These are phyloP conservation scores for Falco naumanni DNA, from an alignment of 2,797 vertebrate species.

Conservation along the genomic window DNA sequence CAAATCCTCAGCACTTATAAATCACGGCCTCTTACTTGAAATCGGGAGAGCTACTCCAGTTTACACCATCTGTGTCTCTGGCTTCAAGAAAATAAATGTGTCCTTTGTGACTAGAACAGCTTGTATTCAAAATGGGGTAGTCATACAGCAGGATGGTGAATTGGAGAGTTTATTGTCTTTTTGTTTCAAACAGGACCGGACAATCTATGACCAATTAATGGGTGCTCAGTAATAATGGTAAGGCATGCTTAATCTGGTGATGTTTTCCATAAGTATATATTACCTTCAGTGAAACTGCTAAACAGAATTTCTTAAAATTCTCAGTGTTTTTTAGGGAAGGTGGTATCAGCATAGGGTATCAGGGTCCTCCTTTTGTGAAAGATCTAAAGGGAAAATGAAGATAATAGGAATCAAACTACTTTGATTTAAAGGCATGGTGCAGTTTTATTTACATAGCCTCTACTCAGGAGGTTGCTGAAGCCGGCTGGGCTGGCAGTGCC, in stretches of 20 bases:
- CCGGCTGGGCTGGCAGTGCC: background rate
- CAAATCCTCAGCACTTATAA: conserved; percentile 45
- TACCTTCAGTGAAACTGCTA: background rate
- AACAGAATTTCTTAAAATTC: background rate
- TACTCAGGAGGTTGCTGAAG: background rate
- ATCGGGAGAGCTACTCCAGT: background rate
- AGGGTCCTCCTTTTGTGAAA: background rate
- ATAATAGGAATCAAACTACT: background rate
- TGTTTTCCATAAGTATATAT: background rate
- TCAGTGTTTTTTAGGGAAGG: background rate
- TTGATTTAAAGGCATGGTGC: background rate
- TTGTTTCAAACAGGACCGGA: background rate
- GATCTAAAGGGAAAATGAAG: background rate
- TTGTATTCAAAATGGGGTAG: conserved; percentile 39
- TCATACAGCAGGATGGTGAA: background rate
- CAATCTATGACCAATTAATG: conserved; percentile 9
- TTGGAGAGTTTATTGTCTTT: background rate
- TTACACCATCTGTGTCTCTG: conserved; percentile 47
- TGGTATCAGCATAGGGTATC: background rate
- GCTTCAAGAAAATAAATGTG: conserved; percentile 28
- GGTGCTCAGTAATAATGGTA: background rate
- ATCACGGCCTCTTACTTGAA: background rate
- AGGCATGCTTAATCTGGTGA: background rate
- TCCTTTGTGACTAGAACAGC: conserved; percentile 52
- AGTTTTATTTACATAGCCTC: background rate